Conservation (phyloP, 35 echinoderm and acorn worm genomes). For the Chiridota heheva region DNA sequence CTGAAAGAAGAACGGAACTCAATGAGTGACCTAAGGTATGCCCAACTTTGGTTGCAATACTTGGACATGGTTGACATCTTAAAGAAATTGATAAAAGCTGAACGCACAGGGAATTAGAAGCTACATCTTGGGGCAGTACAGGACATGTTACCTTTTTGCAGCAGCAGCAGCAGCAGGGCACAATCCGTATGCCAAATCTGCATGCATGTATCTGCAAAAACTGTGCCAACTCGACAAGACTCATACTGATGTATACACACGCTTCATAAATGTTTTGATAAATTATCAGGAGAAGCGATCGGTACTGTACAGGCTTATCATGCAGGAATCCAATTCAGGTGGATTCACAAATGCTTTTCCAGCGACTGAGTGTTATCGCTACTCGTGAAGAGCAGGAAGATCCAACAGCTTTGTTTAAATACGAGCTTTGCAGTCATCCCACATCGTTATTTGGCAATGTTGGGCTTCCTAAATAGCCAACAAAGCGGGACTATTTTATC, state of each 20-base stretch:
- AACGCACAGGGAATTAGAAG: constrained; percentile 61
- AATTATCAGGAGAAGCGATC: constrained; percentile 43
- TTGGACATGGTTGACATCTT: constrained; percentile 62
- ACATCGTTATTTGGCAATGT: constrained; percentile 45
- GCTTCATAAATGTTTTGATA: constrained; percentile 39
- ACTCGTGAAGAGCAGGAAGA: constrained; percentile 14
- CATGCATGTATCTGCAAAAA: constrained; percentile 50
- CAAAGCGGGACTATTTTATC: constrained; percentile 32
- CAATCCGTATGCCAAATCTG: constrained; percentile 50
- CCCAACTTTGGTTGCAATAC: constrained; percentile 43
- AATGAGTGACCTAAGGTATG: no score
- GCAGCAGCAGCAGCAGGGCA: constrained; percentile 72
- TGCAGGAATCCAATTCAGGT: constrained; percentile 14
- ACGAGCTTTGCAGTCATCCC: constrained; percentile 38
- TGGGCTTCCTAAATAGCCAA: constrained; percentile 48
- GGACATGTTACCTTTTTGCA: constrained; percentile 58
- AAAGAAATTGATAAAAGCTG: constrained; percentile 41
- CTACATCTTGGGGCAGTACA: constrained; percentile 32
- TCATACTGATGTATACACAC: constrained; percentile 38
- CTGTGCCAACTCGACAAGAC: constrained; percentile 30
- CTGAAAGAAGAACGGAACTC: no score
- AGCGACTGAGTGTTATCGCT: constrained; percentile 28
- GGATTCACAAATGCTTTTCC: constrained; percentile 48
- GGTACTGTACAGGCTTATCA: constrained; percentile 59
- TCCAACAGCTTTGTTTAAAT: constrained; percentile 41